Percentiles rank a stretch among this genome's conserved stretches.
phyloP scores from a whole-genome alignment of 2,888 invertebrate genomes.

The Troilus luridus region DNA sequence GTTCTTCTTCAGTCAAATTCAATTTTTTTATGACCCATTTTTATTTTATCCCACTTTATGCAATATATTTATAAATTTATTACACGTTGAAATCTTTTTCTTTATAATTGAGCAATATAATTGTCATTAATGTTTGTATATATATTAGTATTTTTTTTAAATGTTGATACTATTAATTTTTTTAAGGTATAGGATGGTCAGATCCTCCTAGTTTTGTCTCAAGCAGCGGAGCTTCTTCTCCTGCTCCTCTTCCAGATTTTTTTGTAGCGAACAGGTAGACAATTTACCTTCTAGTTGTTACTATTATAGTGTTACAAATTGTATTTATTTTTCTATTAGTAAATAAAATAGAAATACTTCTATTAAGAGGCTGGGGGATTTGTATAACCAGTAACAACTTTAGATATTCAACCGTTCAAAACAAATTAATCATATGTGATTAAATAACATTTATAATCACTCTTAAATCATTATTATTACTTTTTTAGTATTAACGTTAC shows the following conservation, averaged over 20 bases:
- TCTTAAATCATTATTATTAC: no score
- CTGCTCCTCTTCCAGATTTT: slow-evolving; percentile 77
- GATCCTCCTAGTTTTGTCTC: slow-evolving; percentile 89
- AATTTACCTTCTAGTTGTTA: background rate
- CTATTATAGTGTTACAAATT: background rate
- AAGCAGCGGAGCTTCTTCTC: slow-evolving; percentile 82
- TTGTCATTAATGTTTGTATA: background rate
- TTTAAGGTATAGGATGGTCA: slow-evolving; percentile 79
- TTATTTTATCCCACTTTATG: no score
- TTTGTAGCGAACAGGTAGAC: slow-evolving; percentile 68
- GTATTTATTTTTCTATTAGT: background rate
- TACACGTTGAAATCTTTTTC: no score
- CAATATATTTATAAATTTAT: no score
- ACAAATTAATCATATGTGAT: background rate
- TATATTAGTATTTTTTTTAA: background rate
- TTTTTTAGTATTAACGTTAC: no score
- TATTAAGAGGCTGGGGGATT: background rate
- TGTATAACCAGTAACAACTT: background rate
- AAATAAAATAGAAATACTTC: background rate
- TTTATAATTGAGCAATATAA: background rate
- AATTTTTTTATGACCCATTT: no score
- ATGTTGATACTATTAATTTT: slow-evolving; percentile 62
- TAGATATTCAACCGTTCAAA: background rate
- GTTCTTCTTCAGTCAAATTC: no score
- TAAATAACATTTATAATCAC: background rate